Conservation (phyloP, 2,113 vertebrate genomes). For the Taurulus bubalis region DNA sequence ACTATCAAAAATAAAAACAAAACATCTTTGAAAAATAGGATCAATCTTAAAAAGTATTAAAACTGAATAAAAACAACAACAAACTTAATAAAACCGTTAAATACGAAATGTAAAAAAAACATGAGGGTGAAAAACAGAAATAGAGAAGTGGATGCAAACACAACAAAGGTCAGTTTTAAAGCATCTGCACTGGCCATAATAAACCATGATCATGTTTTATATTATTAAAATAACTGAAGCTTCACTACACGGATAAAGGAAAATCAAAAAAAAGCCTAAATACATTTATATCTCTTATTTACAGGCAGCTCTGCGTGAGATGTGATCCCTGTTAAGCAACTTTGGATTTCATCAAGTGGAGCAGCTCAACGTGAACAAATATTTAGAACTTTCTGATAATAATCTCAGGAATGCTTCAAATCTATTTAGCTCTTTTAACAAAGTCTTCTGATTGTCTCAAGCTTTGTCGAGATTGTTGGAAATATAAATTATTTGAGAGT, state of each 20-base stretch:
- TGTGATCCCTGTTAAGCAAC: conserved; percentile 53
- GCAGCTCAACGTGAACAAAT: conserved; percentile 41
- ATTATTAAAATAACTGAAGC: conserved; percentile 39
- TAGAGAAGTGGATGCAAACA: conserved; percentile 43
- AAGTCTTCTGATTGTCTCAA: conserved; percentile 78
- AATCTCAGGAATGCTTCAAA: conserved; percentile 66
- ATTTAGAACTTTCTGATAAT: conserved; percentile 19
- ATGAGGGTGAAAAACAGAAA: conserved; percentile 40
- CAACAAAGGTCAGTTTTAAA: conserved; percentile 44
- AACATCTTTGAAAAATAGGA: conserved; percentile 70
- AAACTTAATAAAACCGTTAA: conserved; percentile 60
- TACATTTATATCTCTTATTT: conserved; percentile 62
- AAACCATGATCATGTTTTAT: conserved; percentile 39
- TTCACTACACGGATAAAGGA: conserved; percentile 24
- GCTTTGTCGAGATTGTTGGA: conserved; percentile 63
- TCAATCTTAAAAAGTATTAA: conserved; percentile 60
- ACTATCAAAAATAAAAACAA: conserved; percentile 80
- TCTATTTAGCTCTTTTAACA: conserved; percentile 35
- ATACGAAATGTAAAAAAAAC: conserved; percentile 60
- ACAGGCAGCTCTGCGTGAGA: conserved; percentile 64
- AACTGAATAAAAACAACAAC: conserved; percentile 32
- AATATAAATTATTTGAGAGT: conserved; percentile 43
- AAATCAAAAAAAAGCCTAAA: conserved; percentile 41
- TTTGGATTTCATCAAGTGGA: conserved; percentile 53
- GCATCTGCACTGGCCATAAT: conserved; percentile 25